phyloP scores from a whole-genome alignment of 2,888 invertebrate genomes.

The Schizotus pectinicornis region DNA sequence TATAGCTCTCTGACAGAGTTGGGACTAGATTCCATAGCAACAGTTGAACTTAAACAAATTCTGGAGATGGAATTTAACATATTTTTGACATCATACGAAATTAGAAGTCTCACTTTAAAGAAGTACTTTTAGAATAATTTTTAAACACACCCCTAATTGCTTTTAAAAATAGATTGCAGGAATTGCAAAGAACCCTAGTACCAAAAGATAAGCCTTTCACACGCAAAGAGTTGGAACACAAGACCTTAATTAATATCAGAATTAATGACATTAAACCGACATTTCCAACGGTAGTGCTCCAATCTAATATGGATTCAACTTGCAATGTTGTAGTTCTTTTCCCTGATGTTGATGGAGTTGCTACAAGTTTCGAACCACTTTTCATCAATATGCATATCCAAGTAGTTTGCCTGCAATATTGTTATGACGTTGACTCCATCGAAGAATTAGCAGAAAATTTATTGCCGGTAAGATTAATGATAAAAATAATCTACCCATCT shows the following conservation, averaged over 20 bases:
- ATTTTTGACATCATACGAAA: constrained; percentile 2
- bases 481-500: neutral
- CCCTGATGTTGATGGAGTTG: neutral
- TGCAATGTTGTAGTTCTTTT: no score
- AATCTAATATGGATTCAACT: no score
- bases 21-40: constrained; percentile 59
- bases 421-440: neutral
- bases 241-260: no score
- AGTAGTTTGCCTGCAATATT: neutral
- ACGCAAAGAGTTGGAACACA: no score
- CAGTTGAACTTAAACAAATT: neutral
- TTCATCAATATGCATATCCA: neutral
- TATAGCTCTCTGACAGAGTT: constrained; percentile 83
- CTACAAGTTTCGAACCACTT: neutral
- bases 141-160: neutral
- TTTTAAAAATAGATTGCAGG: constrained; percentile 2
- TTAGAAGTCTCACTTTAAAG: constrained; percentile 1
- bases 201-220: no score
- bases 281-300: no score
- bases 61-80: constrained; percentile 6
- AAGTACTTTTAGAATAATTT: neutral
- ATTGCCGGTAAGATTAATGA: neutral
- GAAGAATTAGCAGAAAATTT: constrained; percentile 6
- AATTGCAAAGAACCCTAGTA: neutral
- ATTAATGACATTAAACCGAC: no score